Percentiles rank a stretch among this genome's conserved stretches.
These are phyloP conservation scores for Mus spretus DNA, from an alignment of 2,797 vertebrate genomes.

Conservation along the genomic window DNA sequence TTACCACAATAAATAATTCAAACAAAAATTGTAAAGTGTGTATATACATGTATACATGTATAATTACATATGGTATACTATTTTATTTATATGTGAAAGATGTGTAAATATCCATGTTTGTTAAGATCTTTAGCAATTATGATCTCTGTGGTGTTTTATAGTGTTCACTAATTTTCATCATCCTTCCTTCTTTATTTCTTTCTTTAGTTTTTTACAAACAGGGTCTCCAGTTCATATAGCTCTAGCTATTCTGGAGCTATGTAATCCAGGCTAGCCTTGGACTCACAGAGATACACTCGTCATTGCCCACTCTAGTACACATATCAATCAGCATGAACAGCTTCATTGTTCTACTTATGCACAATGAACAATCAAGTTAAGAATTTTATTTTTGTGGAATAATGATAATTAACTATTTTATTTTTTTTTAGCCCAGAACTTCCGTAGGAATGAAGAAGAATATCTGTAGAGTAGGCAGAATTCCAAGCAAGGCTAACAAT, in stretches of 20 bases:
- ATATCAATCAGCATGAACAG: no score
- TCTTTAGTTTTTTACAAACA: neutral
- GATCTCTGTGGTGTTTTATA: neutral
- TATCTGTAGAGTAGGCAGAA: neutral
- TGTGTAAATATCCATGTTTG: neutral
- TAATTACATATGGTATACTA: neutral
- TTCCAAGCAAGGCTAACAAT: neutral
- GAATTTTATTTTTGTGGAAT: slow-evolving; percentile 12
- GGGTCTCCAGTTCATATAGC: neutral
- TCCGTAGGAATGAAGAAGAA: neutral
- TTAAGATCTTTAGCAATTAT: neutral
- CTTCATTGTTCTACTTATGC: neutral
- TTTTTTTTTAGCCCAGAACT: neutral
- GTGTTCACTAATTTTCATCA: neutral
- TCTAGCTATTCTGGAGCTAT: neutral
- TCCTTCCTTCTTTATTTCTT: neutral
- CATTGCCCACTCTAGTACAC: neutral
- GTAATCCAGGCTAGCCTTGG: neutral
- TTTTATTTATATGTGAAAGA: neutral
- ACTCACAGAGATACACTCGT: neutral
- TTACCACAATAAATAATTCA: slow-evolving; percentile 24
- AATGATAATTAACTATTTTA: neutral
- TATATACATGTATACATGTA: neutral
- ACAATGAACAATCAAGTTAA: neutral
- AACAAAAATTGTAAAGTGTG: slow-evolving; percentile 15